A percentile compares a stretch with the other conserved stretches of the same genome.
Evolutionary conservation across 30 jellyfish, hydroid and myxozoan species (phyloP).

Genomic region (Haliclystus octoradiatus): DNA sequence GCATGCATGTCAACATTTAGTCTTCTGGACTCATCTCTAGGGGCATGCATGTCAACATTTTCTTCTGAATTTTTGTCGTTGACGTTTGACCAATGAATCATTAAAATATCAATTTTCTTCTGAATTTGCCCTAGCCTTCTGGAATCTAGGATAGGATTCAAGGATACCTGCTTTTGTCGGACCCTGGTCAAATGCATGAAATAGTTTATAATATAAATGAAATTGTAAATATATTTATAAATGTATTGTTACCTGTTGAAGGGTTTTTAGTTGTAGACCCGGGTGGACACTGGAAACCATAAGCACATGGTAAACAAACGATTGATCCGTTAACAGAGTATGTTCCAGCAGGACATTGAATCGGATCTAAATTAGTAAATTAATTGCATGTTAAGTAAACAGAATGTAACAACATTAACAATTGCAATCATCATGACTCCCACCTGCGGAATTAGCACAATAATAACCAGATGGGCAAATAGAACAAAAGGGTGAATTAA

Average conservation of each 20-base stretch:
- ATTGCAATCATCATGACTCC: neutral
- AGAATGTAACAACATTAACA: neutral
- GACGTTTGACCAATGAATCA: too few relatives aligned
- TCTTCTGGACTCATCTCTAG: too few relatives aligned
- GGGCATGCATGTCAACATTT: too few relatives aligned
- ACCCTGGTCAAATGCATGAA: too few relatives aligned
- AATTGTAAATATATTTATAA: too few relatives aligned
- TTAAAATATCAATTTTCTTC: too few relatives aligned
- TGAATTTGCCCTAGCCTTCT: too few relatives aligned
- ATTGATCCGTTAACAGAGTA: constrained; percentile 68
- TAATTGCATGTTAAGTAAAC: neutral
- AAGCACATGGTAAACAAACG: constrained; percentile 42
- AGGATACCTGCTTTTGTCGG: too few relatives aligned
- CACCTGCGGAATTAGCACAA: constrained; percentile 91
- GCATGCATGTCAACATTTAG: too few relatives aligned
- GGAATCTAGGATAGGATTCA: too few relatives aligned
- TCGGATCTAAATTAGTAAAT: constrained; percentile 47
- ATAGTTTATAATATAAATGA: too few relatives aligned
- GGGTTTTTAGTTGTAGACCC: constrained; percentile 77
- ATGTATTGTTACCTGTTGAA: constrained; percentile 45
- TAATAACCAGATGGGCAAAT: constrained; percentile 83
- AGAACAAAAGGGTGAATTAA: constrained; percentile 59
- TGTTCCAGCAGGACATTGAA: constrained; percentile 80
- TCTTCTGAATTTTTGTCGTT: too few relatives aligned
- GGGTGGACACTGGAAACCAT: constrained; percentile 74